Conservation (phyloP, 2,888 invertebrate species). For the Beris chalybata region DNA sequence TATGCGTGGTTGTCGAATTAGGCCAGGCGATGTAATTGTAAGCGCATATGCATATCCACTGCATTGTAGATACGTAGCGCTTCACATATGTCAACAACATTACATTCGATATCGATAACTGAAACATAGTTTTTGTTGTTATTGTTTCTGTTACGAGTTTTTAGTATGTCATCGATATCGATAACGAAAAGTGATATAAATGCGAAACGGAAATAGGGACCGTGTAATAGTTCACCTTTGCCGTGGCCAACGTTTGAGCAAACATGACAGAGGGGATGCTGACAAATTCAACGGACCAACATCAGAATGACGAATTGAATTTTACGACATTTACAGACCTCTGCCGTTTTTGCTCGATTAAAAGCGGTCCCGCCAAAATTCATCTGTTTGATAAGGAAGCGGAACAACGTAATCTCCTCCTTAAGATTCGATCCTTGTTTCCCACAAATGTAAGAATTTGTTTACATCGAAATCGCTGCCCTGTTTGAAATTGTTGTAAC, state of each 20-base stretch:
- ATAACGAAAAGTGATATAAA: constrained; percentile 1
- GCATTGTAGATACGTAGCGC: not conserved
- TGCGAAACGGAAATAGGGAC: constrained; percentile 6
- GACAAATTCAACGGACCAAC: constrained; percentile 45
- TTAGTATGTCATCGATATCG: no score
- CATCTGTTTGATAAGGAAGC: constrained; percentile 74
- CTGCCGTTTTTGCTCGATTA: constrained; percentile 70
- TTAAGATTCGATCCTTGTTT: constrained; percentile 70
- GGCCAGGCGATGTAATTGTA: constrained; percentile 31
- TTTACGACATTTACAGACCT: constrained; percentile 69
- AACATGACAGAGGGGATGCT: constrained; percentile 48
- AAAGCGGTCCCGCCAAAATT: constrained; percentile 68
- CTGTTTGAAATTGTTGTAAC: not conserved
- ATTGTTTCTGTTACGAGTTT: no score
- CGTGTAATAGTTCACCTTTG: not conserved
- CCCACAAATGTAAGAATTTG: constrained; percentile 65
- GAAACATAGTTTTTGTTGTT: no score
- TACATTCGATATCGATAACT: no score
- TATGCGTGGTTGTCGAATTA: constrained; percentile 25
- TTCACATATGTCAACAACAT: no score
- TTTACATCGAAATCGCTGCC: not conserved
- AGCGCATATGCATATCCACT: constrained; percentile 1
- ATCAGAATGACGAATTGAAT: constrained; percentile 61
- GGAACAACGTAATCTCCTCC: constrained; percentile 69
- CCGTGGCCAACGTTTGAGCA: not conserved